Conservation (phyloP, 2,797 vertebrate species). For the Anas flavirostris region DNA sequence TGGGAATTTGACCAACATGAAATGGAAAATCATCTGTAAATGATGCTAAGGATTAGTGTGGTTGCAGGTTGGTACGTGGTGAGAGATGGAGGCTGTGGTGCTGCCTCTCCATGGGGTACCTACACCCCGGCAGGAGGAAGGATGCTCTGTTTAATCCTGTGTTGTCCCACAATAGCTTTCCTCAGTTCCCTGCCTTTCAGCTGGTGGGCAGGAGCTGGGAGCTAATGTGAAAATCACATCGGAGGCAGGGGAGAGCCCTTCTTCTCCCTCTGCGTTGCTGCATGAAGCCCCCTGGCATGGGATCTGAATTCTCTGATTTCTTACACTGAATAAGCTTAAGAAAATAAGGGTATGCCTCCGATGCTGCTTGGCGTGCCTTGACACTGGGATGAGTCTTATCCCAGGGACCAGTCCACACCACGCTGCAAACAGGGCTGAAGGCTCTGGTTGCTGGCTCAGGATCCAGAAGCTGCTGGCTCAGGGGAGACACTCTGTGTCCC, state of each 20-base stretch:
- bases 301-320: constrained; percentile 8
- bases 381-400: neutral
- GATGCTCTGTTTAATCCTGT: neutral
- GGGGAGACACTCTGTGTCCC: neutral
- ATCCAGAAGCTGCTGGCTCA: neutral
- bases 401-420: neutral
- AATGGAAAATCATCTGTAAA: neutral
- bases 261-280: constrained; percentile 16
- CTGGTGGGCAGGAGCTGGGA: constrained; percentile 37
- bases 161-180: neutral
- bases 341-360: neutral
- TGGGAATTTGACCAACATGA: neutral
- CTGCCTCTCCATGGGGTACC: neutral
- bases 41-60: neutral
- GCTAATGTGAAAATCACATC: constrained; percentile 57
- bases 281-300: neutral
- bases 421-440: neutral
- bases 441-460: neutral
- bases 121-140: neutral
- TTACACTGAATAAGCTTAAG: neutral
- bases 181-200: neutral
- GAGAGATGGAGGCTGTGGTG: neutral
- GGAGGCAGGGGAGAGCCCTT: neutral
- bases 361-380: neutral
- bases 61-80: neutral